Evolutionary conservation across 2,888 invertebrate species (phyloP).

Genomic region (Nomada ruficornis): DNA sequence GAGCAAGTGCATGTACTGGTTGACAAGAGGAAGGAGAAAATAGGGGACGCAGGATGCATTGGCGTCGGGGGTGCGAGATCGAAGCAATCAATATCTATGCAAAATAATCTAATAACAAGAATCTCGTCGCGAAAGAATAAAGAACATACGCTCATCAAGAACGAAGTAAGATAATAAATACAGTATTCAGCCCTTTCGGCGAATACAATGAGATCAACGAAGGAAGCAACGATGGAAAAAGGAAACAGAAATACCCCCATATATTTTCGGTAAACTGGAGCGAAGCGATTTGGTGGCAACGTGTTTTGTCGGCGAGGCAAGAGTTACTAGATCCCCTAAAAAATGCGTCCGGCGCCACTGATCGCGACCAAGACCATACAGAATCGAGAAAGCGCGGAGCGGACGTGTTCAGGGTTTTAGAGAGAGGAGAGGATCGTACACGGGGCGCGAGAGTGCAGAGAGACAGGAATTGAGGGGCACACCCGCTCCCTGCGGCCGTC

Average conservation of each 20-base stretch:
- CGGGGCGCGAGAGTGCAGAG: slow-evolving; percentile 53
- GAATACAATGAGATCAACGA: neutral
- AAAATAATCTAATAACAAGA: too few species aligned
- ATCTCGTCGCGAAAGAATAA: too few species aligned
- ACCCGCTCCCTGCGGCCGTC: slow-evolving; percentile 78
- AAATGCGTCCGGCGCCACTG: slow-evolving; percentile 37
- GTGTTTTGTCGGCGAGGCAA: neutral
- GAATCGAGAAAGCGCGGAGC: slow-evolving; percentile 51
- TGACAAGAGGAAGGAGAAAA: slow-evolving; percentile 37
- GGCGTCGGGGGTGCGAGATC: slow-evolving; percentile 39
- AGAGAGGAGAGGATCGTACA: slow-evolving; percentile 32
- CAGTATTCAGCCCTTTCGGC: too few species aligned
- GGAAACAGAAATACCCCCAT: too few species aligned
- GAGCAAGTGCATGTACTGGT: slow-evolving; percentile 49
- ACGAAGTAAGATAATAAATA: too few species aligned
- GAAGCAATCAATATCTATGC: neutral
- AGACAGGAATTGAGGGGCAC: slow-evolving; percentile 71
- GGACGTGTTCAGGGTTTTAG: slow-evolving; percentile 36
- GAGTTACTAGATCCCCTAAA: neutral
- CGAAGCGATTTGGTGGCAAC: neutral
- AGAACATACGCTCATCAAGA: too few species aligned
- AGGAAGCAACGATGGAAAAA: neutral
- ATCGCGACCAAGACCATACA: slow-evolving; percentile 29
- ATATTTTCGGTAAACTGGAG: neutral
- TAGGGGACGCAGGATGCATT: slow-evolving; percentile 36